A percentile compares a stretch with the other conserved stretches of the same genome.
Evolutionary conservation across 2,888 invertebrate genomes (phyloP).

Genomic region (Lutraria lutraria): DNA sequence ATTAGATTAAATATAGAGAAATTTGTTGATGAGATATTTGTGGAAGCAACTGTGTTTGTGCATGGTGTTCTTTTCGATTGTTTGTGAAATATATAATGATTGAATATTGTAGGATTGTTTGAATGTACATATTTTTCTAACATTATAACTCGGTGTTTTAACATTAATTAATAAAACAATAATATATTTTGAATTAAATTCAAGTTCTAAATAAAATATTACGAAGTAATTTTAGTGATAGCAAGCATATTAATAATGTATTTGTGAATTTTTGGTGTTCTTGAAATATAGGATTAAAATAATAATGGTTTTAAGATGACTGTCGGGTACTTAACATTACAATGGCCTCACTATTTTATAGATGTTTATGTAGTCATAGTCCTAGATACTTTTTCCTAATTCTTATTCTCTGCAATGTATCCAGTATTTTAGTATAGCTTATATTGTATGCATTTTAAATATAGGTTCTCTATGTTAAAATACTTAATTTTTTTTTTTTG

Average conservation of each 20-base stretch:
- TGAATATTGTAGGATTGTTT: conserved; percentile 51
- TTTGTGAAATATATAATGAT: conserved; percentile 47
- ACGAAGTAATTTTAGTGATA: background rate
- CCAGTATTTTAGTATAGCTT: background rate
- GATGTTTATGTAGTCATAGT: background rate
- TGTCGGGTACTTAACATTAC: background rate
- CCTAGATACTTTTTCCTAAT: background rate
- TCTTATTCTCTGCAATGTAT: background rate
- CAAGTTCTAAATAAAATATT: background rate
- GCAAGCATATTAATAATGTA: background rate
- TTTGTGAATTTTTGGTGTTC: background rate
- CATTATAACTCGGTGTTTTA: conserved; percentile 28
- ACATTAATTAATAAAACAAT: background rate
- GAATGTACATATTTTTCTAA: conserved; percentile 35
- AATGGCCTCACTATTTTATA: conserved; percentile 11
- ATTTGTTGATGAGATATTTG: background rate
- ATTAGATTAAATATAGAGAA: background rate
- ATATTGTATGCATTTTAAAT: conserved; percentile 6
- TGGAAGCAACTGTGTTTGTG: conserved; percentile 45
- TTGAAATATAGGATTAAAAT: background rate
- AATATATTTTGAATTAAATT: background rate
- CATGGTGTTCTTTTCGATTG: conserved; percentile 47
- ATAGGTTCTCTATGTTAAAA: background rate
- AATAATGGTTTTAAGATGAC: conserved; percentile 7
- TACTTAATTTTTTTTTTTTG: background rate